Evolutionary conservation across 2,797 vertebrate species (phyloP).

Genomic region (Syngnathus acus): DNA sequence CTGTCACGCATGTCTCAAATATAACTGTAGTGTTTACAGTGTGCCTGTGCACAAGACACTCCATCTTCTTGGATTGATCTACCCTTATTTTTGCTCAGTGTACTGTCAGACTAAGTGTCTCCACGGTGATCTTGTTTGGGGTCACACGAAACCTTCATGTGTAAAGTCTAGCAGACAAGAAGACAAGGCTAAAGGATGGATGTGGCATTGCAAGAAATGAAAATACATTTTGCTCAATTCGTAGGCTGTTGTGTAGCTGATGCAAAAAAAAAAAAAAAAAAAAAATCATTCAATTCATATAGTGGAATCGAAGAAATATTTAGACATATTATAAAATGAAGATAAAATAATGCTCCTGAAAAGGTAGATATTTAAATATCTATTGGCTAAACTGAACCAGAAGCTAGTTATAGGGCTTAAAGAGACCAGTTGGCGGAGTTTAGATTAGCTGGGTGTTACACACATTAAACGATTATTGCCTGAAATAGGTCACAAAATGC

Average conservation of each 20-base stretch:
- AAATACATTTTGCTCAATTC: neutral
- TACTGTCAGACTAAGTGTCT: neutral
- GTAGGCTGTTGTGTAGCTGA: neutral
- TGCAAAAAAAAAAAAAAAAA: neutral
- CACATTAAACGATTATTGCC: slow-evolving; percentile 6
- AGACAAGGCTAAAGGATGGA: neutral
- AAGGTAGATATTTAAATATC: neutral
- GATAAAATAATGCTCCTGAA: neutral
- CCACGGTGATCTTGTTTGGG: neutral
- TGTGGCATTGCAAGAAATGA: neutral
- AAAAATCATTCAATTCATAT: neutral
- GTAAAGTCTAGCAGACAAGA: neutral
- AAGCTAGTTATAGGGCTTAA: neutral
- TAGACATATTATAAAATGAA: neutral
- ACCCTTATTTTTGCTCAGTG: neutral
- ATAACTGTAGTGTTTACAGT: neutral
- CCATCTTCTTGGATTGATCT: neutral
- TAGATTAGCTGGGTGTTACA: neutral
- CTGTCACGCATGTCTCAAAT: neutral
- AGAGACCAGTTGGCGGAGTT: neutral
- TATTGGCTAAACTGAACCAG: neutral
- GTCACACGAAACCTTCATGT: neutral
- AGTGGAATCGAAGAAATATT: neutral
- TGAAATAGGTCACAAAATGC: slow-evolving; percentile 1
- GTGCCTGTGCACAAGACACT: neutral